Percentiles rank a stretch among this genome's conserved stretches.
phyloP scores from a whole-genome alignment of 2,888 invertebrate species.

The Cistogaster globosa region DNA sequence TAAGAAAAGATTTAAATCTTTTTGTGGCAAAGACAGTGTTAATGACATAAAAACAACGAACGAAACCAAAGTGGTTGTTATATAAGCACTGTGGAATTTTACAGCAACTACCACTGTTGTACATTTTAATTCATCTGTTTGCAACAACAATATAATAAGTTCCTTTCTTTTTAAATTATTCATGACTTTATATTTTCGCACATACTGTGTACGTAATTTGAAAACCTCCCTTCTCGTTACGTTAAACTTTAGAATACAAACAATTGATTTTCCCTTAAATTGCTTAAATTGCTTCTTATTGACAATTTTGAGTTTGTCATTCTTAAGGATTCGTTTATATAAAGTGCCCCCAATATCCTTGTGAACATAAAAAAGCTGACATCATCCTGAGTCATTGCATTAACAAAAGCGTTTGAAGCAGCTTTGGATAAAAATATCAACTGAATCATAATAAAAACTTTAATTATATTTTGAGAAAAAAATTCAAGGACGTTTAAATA shows the following conservation, averaged over 20 bases:
- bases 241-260: constrained; percentile 31
- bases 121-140: constrained; percentile 33
- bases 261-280: constrained; percentile 50
- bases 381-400: constrained; percentile 36
- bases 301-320: constrained; percentile 51
- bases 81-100: constrained; percentile 23
- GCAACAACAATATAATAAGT: neutral
- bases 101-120: neutral
- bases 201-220: neutral
- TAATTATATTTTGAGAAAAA: too few species aligned
- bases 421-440: too few species aligned
- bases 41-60: constrained; percentile 10
- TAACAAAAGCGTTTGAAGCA: neutral
- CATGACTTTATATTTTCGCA: constrained; percentile 4
- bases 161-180: constrained; percentile 5
- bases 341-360: constrained; percentile 14
- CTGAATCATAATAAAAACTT: too few species aligned
- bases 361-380: constrained; percentile 34
- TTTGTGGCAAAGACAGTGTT: constrained; percentile 1
- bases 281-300: constrained; percentile 34
- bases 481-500: constrained; percentile 47
- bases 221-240: constrained; percentile 49
- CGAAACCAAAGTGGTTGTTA: constrained; percentile 45
- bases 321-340: constrained; percentile 53
- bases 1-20: constrained; percentile 24